phyloP scores from a whole-genome alignment of 2,888 invertebrate genomes.

The Laspeyria flexula region DNA sequence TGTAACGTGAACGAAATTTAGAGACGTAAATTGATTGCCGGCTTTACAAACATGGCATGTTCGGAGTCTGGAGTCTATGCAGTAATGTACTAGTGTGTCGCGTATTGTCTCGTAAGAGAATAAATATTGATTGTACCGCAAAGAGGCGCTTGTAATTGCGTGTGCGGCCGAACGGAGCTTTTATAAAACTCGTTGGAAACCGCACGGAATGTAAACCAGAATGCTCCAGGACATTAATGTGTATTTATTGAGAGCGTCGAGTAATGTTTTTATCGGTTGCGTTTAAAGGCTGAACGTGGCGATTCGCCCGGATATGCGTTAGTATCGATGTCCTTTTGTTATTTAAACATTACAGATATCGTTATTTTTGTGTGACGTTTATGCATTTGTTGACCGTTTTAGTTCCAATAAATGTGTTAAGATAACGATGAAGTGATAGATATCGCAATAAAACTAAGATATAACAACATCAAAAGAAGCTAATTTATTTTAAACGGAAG shows the following conservation, averaged over 20 bases:
- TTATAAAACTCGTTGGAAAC: constrained; percentile 84
- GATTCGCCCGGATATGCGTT: constrained; percentile 66
- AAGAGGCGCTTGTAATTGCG: constrained; percentile 83
- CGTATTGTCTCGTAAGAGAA: constrained; percentile 70
- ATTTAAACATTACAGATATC: constrained; percentile 46
- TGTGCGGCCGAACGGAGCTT: constrained; percentile 80
- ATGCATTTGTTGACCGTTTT: constrained; percentile 36
- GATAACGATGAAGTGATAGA: constrained; percentile 36
- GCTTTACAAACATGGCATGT: constrained; percentile 43
- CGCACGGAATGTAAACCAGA: constrained; percentile 85
- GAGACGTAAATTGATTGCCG: constrained; percentile 56
- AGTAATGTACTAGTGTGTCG: constrained; percentile 67
- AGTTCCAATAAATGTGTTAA: constrained; percentile 34
- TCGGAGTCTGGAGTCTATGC: constrained; percentile 45
- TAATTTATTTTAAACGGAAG: constrained; percentile 46
- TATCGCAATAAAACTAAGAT: constrained; percentile 17
- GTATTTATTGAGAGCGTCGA: constrained; percentile 83
- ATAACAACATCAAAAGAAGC: constrained; percentile 25
- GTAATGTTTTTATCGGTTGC: constrained; percentile 84
- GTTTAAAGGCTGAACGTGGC: constrained; percentile 66
- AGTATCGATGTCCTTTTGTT: constrained; percentile 52
- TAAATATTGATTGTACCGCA: constrained; percentile 81
- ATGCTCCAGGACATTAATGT: constrained; percentile 83
- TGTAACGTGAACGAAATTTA: constrained; percentile 48
- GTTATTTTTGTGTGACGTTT: constrained; percentile 43